These are phyloP conservation scores for Scomber colias DNA, from an alignment of 2,113 vertebrate genomes.

Conservation along the genomic window DNA sequence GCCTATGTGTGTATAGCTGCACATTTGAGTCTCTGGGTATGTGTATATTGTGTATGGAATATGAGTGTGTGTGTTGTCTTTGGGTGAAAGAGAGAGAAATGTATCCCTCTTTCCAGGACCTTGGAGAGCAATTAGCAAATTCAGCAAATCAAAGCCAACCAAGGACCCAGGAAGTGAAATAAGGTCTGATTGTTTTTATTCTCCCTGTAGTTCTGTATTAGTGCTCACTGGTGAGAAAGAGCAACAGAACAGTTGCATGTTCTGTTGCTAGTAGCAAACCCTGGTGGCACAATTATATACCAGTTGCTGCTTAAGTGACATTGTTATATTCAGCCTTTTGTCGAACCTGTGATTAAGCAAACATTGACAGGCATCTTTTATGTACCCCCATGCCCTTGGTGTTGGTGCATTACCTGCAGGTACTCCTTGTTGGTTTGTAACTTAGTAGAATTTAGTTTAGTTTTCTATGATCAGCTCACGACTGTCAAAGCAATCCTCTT, in stretches of 20 bases:
- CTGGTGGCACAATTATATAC: no score
- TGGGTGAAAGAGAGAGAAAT: constrained; percentile 30
- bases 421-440: no score
- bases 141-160: constrained; percentile 47
- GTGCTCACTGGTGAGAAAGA: constrained; percentile 43
- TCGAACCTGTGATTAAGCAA: no score
- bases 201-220: constrained; percentile 68
- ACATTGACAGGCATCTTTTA: no score
- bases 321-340: no score
- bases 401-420: no score
- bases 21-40: not conserved
- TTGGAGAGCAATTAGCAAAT: constrained; percentile 51
- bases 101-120: constrained; percentile 46
- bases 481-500: no score
- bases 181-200: constrained; percentile 68
- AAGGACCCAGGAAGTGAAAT: constrained; percentile 34
- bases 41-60: not conserved
- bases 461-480: no score
- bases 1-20: constrained; percentile 9
- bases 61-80: constrained; percentile 6
- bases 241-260: not conserved
- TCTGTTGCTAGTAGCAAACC: no score
- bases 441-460: no score
- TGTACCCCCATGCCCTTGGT: no score
- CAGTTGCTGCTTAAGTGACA: no score